These are phyloP conservation scores for Dipodomys ordii DNA, from an alignment of 2,113 vertebrate species.

Conservation along the genomic window DNA sequence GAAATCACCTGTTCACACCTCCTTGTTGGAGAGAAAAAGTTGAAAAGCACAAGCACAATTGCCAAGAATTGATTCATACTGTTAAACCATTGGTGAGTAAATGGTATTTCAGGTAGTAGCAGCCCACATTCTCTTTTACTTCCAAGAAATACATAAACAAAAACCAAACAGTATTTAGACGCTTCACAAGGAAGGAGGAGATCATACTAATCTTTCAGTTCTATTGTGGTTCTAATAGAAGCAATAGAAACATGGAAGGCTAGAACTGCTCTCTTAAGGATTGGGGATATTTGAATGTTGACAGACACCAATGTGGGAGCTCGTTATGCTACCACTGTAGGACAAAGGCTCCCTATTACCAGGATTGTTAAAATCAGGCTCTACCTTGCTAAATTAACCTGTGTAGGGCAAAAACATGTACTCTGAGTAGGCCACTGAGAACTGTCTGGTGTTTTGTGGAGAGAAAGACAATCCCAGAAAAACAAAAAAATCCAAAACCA, in stretches of 20 bases:
- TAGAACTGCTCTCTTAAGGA: slow-evolving; percentile 14
- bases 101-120: neutral
- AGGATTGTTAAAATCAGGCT: slow-evolving; percentile 37
- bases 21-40: neutral
- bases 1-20: neutral
- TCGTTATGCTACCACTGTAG: neutral
- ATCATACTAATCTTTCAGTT: neutral
- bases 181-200: neutral
- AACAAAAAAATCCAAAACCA: neutral
- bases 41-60: neutral
- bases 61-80: neutral
- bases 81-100: neutral
- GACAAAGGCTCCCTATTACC: neutral
- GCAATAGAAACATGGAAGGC: neutral
- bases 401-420: neutral
- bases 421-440: neutral
- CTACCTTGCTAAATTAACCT: neutral
- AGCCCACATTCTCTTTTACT: neutral
- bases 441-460: neutral
- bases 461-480: neutral
- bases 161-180: slow-evolving; percentile 5
- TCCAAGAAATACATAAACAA: neutral
- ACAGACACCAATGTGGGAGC: neutral
- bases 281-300: neutral
- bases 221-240: slow-evolving; percentile 32